Base-by-base conservation (phyloP, 2,797 vertebrate species). In the Microchirus variegatus region DNA sequence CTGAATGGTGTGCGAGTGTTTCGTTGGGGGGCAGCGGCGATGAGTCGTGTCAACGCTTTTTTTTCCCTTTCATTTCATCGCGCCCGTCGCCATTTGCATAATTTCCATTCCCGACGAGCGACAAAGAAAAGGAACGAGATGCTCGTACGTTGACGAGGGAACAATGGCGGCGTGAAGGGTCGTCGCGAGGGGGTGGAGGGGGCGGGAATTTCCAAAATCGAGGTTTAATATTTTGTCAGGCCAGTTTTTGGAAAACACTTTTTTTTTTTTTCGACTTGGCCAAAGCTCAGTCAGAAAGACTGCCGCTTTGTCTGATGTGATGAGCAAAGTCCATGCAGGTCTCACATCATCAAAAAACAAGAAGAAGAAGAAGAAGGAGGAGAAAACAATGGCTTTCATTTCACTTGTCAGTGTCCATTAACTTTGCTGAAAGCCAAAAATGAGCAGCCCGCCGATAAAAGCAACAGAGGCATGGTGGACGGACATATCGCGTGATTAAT, bases 141-240 rank as follows among this genome's bases (percentile, higher is more conserved):
- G 89, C 75, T 86, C 86, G 86, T 81, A 93, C 87, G 91, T 84
- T 94, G 93, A 94, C 77, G 74, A 83, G 86, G 35, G 77, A 88
- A 94, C 91, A 94, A 93, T 92, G 52, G 85, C 80, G 89, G 84
- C 73, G 82, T 92, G 89, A 91, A 92, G 89, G 90, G 90, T 92
- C 92, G 91, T 89, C 91, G 81, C 66, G 58, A 14, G 60, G 69
- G 81, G 53, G 69, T 69, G 59, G 70, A 81, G 12, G 60, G 69
- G 81, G 53, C 70, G 69, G 59, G 70, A 81, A 80, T 85, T 73
- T 75, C 67, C 66, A 61, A 85, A 87, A 90, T 89, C 63, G 10
- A 40, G 48, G 74, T 83, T 86, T 73, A 86, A 87, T 87, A 86
- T 87, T 89, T 87, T 86, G 84, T 89, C 87, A 83, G 82, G 70